Evolutionary conservation across 2,888 invertebrate genomes (phyloP).

Genomic region (Sussaba pulchella): DNA sequence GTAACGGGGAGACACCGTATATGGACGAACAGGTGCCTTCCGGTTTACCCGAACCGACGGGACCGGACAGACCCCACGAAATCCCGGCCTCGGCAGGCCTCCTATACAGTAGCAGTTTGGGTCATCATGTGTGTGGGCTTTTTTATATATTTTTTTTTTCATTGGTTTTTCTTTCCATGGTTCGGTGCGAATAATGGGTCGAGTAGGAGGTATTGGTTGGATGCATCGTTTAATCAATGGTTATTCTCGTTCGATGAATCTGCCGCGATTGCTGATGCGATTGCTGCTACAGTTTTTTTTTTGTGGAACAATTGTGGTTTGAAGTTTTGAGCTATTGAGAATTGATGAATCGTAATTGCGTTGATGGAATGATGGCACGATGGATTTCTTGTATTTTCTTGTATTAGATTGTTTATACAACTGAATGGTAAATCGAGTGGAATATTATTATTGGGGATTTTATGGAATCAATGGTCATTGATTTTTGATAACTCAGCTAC

Average conservation of each 20-base stretch:
- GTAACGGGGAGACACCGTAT: conserved; percentile 37
- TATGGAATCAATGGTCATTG: too few species aligned
- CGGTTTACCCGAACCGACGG: conserved; percentile 69
- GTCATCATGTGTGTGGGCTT: conserved; percentile 5
- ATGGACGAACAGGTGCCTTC: conserved; percentile 75
- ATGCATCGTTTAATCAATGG: not conserved
- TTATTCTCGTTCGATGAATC: not conserved
- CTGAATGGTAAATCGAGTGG: too few species aligned
- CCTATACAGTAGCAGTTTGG: not conserved
- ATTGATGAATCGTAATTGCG: too few species aligned
- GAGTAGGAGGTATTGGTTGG: not conserved
- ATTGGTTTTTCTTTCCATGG: not conserved
- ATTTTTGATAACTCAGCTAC: too few species aligned
- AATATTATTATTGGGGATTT: too few species aligned
- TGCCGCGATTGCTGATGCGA: too few species aligned
- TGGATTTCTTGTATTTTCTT: too few species aligned
- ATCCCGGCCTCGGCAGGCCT: not conserved
- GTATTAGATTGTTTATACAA: too few species aligned
- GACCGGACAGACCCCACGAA: conserved; percentile 45
- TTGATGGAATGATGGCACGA: too few species aligned
- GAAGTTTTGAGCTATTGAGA: too few species aligned
- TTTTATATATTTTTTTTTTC: not conserved
- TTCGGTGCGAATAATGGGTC: not conserved
- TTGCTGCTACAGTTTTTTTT: too few species aligned
- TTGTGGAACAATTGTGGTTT: too few species aligned